phyloP scores from a whole-genome alignment of 2,797 vertebrate species.

The Hafferia zeledoni region DNA sequence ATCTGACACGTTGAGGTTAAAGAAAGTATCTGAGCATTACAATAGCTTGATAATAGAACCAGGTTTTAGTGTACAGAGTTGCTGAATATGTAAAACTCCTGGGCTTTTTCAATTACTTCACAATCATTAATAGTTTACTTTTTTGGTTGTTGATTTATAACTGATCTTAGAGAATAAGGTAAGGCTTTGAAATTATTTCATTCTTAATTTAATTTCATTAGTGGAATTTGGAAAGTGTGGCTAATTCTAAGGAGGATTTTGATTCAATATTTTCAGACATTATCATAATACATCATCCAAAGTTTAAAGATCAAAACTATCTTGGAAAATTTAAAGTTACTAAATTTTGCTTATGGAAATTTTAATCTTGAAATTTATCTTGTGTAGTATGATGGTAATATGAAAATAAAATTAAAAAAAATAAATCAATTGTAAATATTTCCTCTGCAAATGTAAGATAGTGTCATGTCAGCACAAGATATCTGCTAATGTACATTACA shows the following conservation, averaged over 20 bases:
- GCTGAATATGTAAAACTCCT: background rate
- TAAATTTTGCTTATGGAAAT: background rate
- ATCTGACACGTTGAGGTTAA: slow-evolving; percentile 48
- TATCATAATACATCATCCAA: background rate
- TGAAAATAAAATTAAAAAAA: background rate
- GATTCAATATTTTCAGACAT: background rate
- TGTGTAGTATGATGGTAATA: background rate
- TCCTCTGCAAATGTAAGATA: background rate
- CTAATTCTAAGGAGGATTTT: background rate
- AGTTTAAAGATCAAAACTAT: background rate
- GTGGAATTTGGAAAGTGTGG: background rate
- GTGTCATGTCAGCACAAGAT: background rate
- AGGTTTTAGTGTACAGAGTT: background rate
- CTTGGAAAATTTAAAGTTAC: background rate
- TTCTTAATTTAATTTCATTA: background rate
- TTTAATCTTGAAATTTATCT: slow-evolving; percentile 2
- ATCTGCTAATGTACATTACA: background rate
- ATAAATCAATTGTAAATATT: slow-evolving; percentile 5
- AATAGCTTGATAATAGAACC: background rate
- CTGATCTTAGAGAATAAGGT: background rate
- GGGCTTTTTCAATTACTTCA: background rate
- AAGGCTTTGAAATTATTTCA: background rate
- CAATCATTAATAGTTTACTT: background rate
- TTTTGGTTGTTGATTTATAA: background rate
- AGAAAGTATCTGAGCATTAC: slow-evolving; percentile 14